Percentiles rank a stretch among this genome's conserved stretches.
phyloP scores from a whole-genome alignment of 2,888 invertebrate species.

The Drosophila buzzatii region DNA sequence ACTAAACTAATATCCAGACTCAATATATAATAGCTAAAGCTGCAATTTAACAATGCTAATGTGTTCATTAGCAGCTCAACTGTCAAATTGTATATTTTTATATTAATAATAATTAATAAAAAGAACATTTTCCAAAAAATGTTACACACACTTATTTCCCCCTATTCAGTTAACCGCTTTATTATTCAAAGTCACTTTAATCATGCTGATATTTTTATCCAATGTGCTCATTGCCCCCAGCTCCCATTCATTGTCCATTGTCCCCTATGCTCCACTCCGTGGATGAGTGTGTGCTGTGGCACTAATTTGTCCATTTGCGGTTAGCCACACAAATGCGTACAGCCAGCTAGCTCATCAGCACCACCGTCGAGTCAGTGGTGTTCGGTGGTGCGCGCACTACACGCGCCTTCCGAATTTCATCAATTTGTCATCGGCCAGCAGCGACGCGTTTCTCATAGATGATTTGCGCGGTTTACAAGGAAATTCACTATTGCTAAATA shows the following conservation, averaged over 20 bases:
- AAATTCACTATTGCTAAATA: slow-evolving; percentile 31
- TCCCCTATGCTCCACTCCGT: slow-evolving; percentile 19
- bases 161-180: slow-evolving; percentile 53
- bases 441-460: slow-evolving; percentile 47
- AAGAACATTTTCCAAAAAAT: slow-evolving; percentile 7
- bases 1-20: neutral
- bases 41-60: too few species aligned
- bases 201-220: slow-evolving; percentile 74
- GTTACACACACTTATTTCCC: neutral
- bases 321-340: slow-evolving; percentile 18
- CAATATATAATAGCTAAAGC: neutral
- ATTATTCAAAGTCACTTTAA: slow-evolving; percentile 79
- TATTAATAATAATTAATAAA: slow-evolving; percentile 22
- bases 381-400: slow-evolving; percentile 31
- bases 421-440: slow-evolving; percentile 53
- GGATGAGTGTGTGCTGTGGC: slow-evolving; percentile 42
- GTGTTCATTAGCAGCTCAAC: neutral
- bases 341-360: slow-evolving; percentile 1
- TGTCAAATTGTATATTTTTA: slow-evolving; percentile 1
- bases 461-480: slow-evolving; percentile 18
- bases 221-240: slow-evolving; percentile 66
- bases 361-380: neutral
- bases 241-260: slow-evolving; percentile 1
- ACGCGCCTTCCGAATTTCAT: slow-evolving; percentile 57
- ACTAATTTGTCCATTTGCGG: slow-evolving; percentile 65